These are phyloP conservation scores for Drosophila meridiana DNA, from an alignment of 2,888 invertebrate species.

Conservation along the genomic window DNA sequence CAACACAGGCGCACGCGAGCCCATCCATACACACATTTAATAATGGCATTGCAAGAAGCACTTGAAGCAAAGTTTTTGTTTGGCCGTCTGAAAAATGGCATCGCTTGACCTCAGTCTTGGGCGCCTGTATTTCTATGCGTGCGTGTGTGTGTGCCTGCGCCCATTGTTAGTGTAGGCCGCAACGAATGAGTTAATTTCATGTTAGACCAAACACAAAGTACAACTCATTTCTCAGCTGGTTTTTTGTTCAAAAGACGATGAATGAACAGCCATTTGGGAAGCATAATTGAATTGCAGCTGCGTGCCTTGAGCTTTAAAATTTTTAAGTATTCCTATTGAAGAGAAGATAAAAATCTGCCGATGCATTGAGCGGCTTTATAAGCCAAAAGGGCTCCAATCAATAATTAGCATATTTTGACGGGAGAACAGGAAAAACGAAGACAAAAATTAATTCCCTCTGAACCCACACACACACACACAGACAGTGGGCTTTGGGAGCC, in stretches of 20 bases:
- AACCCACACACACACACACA: not conserved
- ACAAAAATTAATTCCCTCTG: conserved; percentile 55
- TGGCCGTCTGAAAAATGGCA: conserved; percentile 73
- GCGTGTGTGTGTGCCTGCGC: conserved; percentile 5
- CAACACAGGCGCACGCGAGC: conserved; percentile 19
- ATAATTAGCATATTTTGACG: conserved; percentile 67
- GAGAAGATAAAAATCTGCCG: conserved; percentile 5
- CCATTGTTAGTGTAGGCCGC: conserved; percentile 65
- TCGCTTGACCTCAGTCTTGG: conserved; percentile 71
- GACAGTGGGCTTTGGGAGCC: conserved; percentile 18
- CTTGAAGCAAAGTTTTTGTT: conserved; percentile 67
- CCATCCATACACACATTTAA: conserved; percentile 27
- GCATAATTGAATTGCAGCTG: conserved; percentile 37
- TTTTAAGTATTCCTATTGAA: conserved; percentile 23
- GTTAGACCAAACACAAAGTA: conserved; percentile 58
- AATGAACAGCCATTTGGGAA: conserved; percentile 36
- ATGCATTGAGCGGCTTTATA: conserved; percentile 50
- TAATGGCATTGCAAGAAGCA: conserved; percentile 31
- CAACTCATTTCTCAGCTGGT: conserved; percentile 60
- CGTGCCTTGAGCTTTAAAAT: conserved; percentile 14
- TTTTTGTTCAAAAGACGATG: conserved; percentile 34
- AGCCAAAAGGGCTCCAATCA: conserved; percentile 42
- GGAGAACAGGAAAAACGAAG: conserved; percentile 37
- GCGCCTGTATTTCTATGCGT: conserved; percentile 34
- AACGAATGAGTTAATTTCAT: conserved; percentile 77